Evolutionary conservation across 2,888 invertebrate species (phyloP), one percentile per base, ranked within the genome.

Genomic region (Melieria omissa): DNA sequence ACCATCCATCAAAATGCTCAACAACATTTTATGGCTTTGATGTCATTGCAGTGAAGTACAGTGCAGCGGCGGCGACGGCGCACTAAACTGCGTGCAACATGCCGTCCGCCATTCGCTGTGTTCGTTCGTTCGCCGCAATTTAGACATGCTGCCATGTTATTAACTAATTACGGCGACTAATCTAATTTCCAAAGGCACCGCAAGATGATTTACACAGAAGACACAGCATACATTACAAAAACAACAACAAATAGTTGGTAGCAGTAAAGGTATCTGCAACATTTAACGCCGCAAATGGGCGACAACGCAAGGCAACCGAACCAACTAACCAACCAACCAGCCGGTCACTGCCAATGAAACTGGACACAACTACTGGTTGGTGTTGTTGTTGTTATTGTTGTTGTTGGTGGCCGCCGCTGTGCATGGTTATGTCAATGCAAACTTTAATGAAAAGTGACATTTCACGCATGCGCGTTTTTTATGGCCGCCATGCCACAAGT

Each of bases 81-180:
- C 29, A 42, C 44, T 60, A 9, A 12, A 44, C 46, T 41, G 44
- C 12, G 41, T 42, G 5, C 41, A 42, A 12, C 6, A 42, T 49
- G 45, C 29, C n/a, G 8, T 41, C 12, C 41, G 55, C 12, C 14
- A 57, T 9, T 16, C 5, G 45, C 57, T 60, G 29, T 58, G 57
- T 66, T 71, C 68, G 57, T 66, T 71, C 68, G 58, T 65, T 73
- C 63, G 66, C 69, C 69, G 73, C 75, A 73, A 75, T 77, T 75
- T 76, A 70, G 76, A 75, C 77, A 75, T 75, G 75, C 82, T 82
- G 84, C 83, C 84, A 84, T 84, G 84, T 84, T 84, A 84, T 84
- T 84, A 84, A 84, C 84, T 84, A 84, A 84, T 84, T 84, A 84
- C 84, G 82, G 80, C 81, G 80, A 80, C 83, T 84, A 84, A 84